phyloP scores from a whole-genome alignment of 2,113 vertebrate genomes.

The Dermatemys mawii region DNA sequence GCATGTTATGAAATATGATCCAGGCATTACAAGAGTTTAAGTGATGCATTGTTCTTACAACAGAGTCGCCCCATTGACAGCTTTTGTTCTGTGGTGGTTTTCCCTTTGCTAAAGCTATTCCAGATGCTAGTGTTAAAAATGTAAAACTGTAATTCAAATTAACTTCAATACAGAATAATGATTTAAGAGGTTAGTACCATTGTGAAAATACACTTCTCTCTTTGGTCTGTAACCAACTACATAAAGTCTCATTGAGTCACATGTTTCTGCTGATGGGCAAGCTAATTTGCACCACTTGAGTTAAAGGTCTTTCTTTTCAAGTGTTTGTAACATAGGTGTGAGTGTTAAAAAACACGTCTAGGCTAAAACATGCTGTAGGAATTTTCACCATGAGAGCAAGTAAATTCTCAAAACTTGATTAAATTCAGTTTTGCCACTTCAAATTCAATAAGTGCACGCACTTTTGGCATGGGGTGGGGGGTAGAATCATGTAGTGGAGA shows the following conservation, averaged over 20 bases:
- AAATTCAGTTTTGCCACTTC: not conserved
- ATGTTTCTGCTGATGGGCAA: not conserved
- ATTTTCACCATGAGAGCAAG: not conserved
- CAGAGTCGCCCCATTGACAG: constrained; percentile 24
- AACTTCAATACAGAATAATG: constrained; percentile 36
- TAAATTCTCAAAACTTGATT: not conserved
- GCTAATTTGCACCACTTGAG: not conserved
- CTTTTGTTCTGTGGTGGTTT: constrained; percentile 47
- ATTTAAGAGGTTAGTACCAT: constrained; percentile 55
- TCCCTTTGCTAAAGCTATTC: constrained; percentile 57
- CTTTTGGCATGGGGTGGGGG: not conserved
- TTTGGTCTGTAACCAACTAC: constrained; percentile 7
- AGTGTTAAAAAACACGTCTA: not conserved
- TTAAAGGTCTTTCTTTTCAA: not conserved
- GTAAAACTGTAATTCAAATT: constrained; percentile 8
- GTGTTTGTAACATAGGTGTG: not conserved
- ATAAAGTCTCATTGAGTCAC: not conserved
- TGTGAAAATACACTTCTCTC: not conserved
- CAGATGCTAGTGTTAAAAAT: constrained; percentile 54
- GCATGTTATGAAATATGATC: constrained; percentile 43
- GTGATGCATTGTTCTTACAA: constrained; percentile 34
- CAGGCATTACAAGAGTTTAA: constrained; percentile 2
- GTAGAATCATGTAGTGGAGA: not conserved
- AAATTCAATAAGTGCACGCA: not conserved
- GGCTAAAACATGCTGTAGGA: not conserved